A percentile compares a stretch with the other conserved stretches of the same genome.
Conservation (phyloP, 2,113 vertebrate genomes). For the Otolemur garnettii region DNA sequence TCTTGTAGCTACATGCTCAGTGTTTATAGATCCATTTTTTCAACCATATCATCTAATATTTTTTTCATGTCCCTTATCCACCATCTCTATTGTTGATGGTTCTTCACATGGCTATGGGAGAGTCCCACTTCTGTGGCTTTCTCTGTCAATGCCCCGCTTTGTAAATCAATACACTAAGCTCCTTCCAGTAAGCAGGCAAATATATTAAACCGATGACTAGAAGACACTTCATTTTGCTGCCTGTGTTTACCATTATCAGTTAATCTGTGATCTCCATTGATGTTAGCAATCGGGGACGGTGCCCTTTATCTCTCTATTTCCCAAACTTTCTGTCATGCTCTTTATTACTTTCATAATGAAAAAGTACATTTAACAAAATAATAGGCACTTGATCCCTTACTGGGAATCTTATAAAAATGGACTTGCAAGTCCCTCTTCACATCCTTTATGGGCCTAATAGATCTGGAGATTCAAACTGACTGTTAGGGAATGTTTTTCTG, state of each 20-base stretch:
- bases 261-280: neutral
- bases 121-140: neutral
- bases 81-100: neutral
- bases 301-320: neutral
- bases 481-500: neutral
- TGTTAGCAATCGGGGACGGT: neutral
- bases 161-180: neutral
- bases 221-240: neutral
- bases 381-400: neutral
- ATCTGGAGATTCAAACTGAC: neutral
- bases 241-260: neutral
- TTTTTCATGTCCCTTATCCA: neutral
- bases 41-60: neutral
- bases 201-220: neutral
- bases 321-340: neutral
- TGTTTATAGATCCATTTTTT: neutral
- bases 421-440: neutral
- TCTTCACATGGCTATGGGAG: neutral
- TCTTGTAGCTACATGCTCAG: neutral
- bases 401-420: neutral
- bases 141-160: neutral
- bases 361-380: neutral
- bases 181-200: neutral
- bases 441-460: neutral
- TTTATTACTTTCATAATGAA: slow-evolving; percentile 29